Base-by-base conservation (phyloP, 1,140 invertebrate genomes). In the Pinna nobilis region DNA sequence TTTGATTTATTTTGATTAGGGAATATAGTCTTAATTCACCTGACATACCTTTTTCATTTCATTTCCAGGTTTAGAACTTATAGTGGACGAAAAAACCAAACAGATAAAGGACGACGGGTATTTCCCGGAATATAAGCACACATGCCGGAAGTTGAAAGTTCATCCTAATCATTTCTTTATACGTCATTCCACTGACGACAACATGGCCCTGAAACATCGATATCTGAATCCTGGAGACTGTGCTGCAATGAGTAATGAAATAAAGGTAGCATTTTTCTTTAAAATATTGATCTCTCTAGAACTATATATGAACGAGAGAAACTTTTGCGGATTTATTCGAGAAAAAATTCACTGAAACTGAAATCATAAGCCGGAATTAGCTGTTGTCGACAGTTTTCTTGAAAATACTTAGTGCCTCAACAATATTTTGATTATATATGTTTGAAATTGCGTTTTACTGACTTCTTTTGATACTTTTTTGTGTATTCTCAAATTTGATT, bases 141-240 rank as follows among this genome's bases (percentile, higher is more conserved):
- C 65, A 18, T 78, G 77, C 41, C 49, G 72, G n/a, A 65, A 74
- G 41, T 47, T 66, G n/a, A 71, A 78, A 44, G 59, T 69, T 1
- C 50, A 72, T 28, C 77, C 77, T 0, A 78, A 78, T 47, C 74
- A 44, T 30, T 78, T 57, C 28, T 60, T 78, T 30, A 64, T 78
- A 64, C 64, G 77, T 11, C 72, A 78, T 55, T 69, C 67, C 9
- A 64, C 61, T 7, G 72, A 75, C 13, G 77, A 78, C 23, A 60
- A 72, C 11, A 68, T 78, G 9, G 65, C 28, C 35, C 69, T 78
- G 68, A 70, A 60, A 20, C 55, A 72, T 60, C 55, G 77, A 15
- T 78, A 78, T 35, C 55, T 71, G 23, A 74, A 53, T 23, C 33
- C 57, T 20, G 53, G 50, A 15, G 77, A 78, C 33, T 70, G 67